Evolutionary conservation across 2,888 invertebrate genomes (phyloP), one percentile per base, ranked within the genome.

Genomic region (Rhimphoctona megacephalus): DNA sequence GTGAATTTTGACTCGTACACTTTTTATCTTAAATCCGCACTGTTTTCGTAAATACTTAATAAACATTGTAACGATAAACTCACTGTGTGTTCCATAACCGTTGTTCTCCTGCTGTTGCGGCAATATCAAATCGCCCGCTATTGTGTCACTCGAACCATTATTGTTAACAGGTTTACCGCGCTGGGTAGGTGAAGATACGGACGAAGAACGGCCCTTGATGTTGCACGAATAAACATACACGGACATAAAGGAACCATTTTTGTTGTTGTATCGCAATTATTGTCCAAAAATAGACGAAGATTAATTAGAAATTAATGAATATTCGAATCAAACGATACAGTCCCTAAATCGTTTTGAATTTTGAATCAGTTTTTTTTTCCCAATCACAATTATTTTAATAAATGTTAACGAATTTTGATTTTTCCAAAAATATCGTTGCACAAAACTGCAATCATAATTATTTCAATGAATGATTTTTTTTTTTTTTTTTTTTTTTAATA

Each of bases 181-280:
- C 85, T 94, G 94, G 7, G 94, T 94, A 17, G 94, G 94, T 49
- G 95, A 94, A 8, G 94, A 94, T 67, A 94, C 93, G 9, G 94
- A 94, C n/a, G 94, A 94, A 33, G 94, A 94, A 74, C 94, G 93
- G 49, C 94, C 94, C 94, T 94, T 67, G 80, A 76, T n/a, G 9
- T 86, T 83, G 46, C 33, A 69, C 22, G 36, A 80, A 82, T 66
- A 78, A 66, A 61, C 11, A 17, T 14, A 30, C 5, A 14, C 30
- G 22, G 11, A 30, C 7, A n/a, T 49, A 49, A 49, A 49, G 17
- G 5, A 6, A 19, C 49, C 6, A 5, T 49, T 49, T 49, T 49
- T 49, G 4, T 49, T n/a, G 7, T 49, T 49, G 17, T 19, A 19
- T n/a, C 19, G n/a, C 49, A 49, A 19, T 49, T n/a, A 49, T 49